phyloP scores from a whole-genome alignment of 1,140 invertebrate species.

The Pogonomyrmex barbatus region DNA sequence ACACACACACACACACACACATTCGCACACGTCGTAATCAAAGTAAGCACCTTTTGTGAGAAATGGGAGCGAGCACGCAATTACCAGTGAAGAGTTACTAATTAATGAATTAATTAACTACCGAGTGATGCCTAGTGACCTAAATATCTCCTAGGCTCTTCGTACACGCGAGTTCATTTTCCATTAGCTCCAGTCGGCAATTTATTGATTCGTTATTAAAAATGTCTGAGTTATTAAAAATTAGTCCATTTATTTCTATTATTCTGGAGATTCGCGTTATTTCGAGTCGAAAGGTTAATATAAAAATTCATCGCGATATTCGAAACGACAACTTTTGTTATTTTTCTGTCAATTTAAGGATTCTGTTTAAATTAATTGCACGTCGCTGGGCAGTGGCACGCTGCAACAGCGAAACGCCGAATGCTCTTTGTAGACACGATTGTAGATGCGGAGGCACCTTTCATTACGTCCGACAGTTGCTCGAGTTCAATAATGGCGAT shows the following conservation, averaged over 20 bases:
- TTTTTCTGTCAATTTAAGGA: slow-evolving; percentile 58
- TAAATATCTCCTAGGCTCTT: slow-evolving; percentile 20
- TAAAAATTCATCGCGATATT: background rate
- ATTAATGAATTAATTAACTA: slow-evolving; percentile 48
- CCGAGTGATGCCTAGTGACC: background rate
- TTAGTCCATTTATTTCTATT: background rate
- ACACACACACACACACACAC: background rate
- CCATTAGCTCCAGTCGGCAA: background rate
- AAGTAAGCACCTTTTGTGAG: slow-evolving; percentile 20
- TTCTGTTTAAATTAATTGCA: slow-evolving; percentile 62
- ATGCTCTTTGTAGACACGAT: slow-evolving; percentile 62
- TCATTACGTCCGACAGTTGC: slow-evolving; percentile 50
- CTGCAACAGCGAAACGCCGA: slow-evolving; percentile 40
- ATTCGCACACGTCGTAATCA: slow-evolving; percentile 21
- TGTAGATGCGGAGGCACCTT: slow-evolving; percentile 25
- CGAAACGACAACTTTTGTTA: slow-evolving; percentile 9
- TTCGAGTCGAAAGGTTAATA: background rate
- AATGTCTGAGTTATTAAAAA: background rate
- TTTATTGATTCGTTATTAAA: background rate
- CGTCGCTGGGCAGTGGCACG: slow-evolving; percentile 19
- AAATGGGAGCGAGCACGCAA: slow-evolving; percentile 23
- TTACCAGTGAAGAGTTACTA: slow-evolving; percentile 29
- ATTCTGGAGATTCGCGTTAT: background rate
- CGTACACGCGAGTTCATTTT: background rate
- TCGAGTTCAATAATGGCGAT: slow-evolving; percentile 58